These are phyloP conservation scores for Cyclargus thomasi DNA, from an alignment of 1,140 invertebrate species.

Conservation along the genomic window DNA sequence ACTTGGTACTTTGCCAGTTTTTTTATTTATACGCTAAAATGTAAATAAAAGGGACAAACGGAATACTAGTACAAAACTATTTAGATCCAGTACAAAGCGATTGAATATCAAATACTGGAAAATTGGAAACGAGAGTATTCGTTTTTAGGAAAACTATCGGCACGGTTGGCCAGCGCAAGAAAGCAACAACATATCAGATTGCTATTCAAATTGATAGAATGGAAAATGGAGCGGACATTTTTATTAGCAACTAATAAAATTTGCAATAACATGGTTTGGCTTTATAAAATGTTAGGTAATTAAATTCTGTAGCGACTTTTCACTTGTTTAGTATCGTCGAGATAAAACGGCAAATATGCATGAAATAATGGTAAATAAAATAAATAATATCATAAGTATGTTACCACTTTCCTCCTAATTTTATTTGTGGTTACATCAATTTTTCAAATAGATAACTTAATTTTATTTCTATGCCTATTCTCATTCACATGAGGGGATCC, in stretches of 20 bases:
- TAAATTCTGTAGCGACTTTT: background rate
- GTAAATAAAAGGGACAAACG: background rate
- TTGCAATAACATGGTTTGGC: background rate
- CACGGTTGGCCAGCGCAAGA: background rate
- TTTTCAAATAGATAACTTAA: too few relatives aligned
- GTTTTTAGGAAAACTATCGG: background rate
- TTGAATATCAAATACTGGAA: background rate
- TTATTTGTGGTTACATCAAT: too few relatives aligned
- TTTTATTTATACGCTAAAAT: background rate
- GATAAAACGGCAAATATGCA: too few relatives aligned
- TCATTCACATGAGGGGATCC: too few relatives aligned
- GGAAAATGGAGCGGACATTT: constrained; percentile 12
- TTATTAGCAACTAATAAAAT: constrained; percentile 13
- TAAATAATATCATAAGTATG: too few relatives aligned
- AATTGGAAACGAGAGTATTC: too few relatives aligned
- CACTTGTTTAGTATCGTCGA: too few relatives aligned
- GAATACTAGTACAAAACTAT: background rate
- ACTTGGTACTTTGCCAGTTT: background rate
- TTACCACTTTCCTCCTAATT: too few relatives aligned
- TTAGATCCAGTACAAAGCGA: background rate
- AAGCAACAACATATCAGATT: constrained; percentile 7
- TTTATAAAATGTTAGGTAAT: background rate
- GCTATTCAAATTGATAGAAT: constrained; percentile 15
- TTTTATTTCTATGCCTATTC: too few relatives aligned
- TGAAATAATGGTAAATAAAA: too few relatives aligned